phyloP scores from a whole-genome alignment of 1,140 invertebrate genomes.

The Zaprionus nigranus region DNA sequence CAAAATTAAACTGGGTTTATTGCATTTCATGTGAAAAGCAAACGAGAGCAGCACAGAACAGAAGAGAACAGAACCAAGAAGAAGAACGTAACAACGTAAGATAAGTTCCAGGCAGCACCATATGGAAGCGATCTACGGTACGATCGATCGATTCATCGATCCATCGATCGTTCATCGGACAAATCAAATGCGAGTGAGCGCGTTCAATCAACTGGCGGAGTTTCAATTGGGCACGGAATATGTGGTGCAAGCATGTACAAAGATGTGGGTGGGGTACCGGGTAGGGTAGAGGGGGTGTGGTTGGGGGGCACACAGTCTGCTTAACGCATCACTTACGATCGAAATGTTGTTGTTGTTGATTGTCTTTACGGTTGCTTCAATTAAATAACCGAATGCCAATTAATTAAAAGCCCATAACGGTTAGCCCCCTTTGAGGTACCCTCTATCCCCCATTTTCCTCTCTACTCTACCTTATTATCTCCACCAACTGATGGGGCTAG shows the following conservation, averaged over 20 bases:
- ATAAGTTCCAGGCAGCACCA: constrained; percentile 29
- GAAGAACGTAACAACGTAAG: constrained; percentile 10
- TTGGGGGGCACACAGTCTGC: not conserved
- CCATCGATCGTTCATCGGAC: constrained; percentile 2
- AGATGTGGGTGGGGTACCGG: not conserved
- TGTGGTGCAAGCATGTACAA: constrained; percentile 15
- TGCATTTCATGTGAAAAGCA: constrained; percentile 79
- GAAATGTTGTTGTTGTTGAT: constrained; percentile 2
- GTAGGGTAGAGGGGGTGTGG: not conserved
- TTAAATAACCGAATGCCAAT: constrained; percentile 79
- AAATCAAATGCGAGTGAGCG: constrained; percentile 29
- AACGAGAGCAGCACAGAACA: constrained; percentile 41
- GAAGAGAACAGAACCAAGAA: constrained; percentile 21
- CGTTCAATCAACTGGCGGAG: constrained; percentile 30
- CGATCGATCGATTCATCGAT: not conserved
- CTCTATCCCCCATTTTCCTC: not conserved
- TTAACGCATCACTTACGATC: constrained; percentile 58
- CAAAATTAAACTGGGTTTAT: constrained; percentile 80
- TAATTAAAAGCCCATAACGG: constrained; percentile 78
- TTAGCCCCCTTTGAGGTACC: constrained; percentile 14
- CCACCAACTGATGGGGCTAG: constrained; percentile 23
- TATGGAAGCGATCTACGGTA: constrained; percentile 31
- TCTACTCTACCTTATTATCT: not conserved
- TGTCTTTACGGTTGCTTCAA: constrained; percentile 54
- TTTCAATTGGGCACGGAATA: constrained; percentile 38